phyloP scores from a whole-genome alignment of 2,113 vertebrate genomes.

The Gymnobelideus leadbeateri region DNA sequence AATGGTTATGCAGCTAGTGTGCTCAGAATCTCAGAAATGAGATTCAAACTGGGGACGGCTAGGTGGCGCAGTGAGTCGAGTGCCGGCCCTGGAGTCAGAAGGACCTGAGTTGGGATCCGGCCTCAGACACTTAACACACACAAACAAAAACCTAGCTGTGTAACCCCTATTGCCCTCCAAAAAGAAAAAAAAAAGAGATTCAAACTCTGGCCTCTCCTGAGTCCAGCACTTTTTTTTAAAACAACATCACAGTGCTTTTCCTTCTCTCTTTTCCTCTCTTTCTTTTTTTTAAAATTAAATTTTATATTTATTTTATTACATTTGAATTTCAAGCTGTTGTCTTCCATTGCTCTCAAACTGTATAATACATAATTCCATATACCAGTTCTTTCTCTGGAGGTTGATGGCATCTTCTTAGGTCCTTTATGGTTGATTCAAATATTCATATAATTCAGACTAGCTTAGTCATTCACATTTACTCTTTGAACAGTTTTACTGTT shows the following conservation, averaged over 20 bases:
- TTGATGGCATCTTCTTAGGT: not conserved
- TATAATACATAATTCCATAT: not conserved
- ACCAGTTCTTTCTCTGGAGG: not conserved
- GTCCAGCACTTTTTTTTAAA: too few relatives aligned
- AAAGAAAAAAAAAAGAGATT: too few relatives aligned
- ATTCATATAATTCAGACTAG: not conserved
- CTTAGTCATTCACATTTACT: not conserved
- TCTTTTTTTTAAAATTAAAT: too few relatives aligned
- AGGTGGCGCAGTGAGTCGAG: too few relatives aligned
- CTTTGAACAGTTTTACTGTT: not conserved
- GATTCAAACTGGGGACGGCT: not conserved
- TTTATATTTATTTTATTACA: not conserved
- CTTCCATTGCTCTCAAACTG: not conserved
- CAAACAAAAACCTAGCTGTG: too few relatives aligned
- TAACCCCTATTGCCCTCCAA: too few relatives aligned
- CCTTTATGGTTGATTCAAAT: not conserved
- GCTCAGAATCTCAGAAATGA: not conserved
- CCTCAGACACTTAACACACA: too few relatives aligned
- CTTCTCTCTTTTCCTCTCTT: too few relatives aligned
- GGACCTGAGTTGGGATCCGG: too few relatives aligned
- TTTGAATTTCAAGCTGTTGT: not conserved
- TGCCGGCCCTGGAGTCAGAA: too few relatives aligned
- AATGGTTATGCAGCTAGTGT: not conserved
- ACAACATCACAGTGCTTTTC: not conserved
- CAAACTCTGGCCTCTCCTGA: not conserved